Percentiles rank a stretch among this genome's conserved stretches.
phyloP scores from a whole-genome alignment of 1,140 invertebrate genomes.

The silkworm (Bombyx mori) region ASM3026992v2 NC_085131.1:8007001-8007500 shows the following conservation, averaged over 20 bases:
- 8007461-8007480: constrained; percentile 33
- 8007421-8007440: constrained; percentile 30
- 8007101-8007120: too few species aligned
- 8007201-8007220: constrained; percentile 25
- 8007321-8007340: constrained; percentile 9
- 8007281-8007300: constrained; percentile 20
- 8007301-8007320: constrained; percentile 18
- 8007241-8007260: constrained; percentile 20
- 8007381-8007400: constrained; percentile 38
- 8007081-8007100: too few species aligned
- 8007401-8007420: constrained; percentile 41
- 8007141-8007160: too few species aligned
- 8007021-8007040: too few species aligned
- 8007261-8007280: constrained; percentile 7
- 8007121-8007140: too few species aligned
- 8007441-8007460: constrained; percentile 25
- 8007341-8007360: constrained; percentile 21
- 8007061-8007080: too few species aligned
- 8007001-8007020: too few species aligned
- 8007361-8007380: constrained; percentile 31
- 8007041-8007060: too few species aligned
- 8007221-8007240: constrained; percentile 21
- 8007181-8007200: not conserved
- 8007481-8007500: constrained; percentile 32
- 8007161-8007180: too few species aligned